phyloP scores from a whole-genome alignment of 2,113 vertebrate species.

The Silurus meridionalis region DNA sequence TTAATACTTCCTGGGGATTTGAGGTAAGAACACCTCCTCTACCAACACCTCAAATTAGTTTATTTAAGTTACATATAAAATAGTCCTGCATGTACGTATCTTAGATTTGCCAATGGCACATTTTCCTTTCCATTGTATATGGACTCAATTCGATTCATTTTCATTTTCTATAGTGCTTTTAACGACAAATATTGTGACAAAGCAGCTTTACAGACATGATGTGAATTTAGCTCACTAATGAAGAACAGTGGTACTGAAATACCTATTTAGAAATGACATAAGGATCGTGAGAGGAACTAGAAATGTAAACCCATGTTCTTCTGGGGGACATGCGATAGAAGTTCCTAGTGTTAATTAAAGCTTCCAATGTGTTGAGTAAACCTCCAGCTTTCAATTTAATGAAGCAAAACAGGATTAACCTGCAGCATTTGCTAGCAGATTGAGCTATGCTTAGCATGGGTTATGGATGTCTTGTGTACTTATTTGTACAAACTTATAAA shows the following conservation, averaged over 20 bases:
- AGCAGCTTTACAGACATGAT: not conserved
- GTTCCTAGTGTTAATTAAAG: not conserved
- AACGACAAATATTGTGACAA: not conserved
- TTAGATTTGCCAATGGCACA: not conserved
- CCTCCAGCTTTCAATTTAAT: not conserved
- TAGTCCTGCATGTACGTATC: not conserved
- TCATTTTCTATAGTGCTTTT: not conserved
- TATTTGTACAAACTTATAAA: not conserved
- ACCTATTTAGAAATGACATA: not conserved
- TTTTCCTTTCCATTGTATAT: not conserved
- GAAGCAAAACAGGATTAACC: not conserved
- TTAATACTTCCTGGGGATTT: not conserved
- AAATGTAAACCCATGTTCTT: not conserved
- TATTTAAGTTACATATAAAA: not conserved
- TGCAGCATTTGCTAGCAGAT: not conserved
- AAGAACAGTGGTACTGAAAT: not conserved
- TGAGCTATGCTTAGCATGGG: not conserved
- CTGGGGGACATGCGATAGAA: not conserved
- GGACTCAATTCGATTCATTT: not conserved
- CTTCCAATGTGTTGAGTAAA: not conserved
- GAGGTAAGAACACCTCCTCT: not conserved
- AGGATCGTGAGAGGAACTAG: not conserved
- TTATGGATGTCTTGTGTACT: not conserved
- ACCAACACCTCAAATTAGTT: not conserved
- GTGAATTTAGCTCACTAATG: not conserved